Percentiles rank a stretch among this genome's conserved stretches.
phyloP scores from a whole-genome alignment of 2,113 vertebrate genomes.

The Psammodynastes pulverulentus region DNA sequence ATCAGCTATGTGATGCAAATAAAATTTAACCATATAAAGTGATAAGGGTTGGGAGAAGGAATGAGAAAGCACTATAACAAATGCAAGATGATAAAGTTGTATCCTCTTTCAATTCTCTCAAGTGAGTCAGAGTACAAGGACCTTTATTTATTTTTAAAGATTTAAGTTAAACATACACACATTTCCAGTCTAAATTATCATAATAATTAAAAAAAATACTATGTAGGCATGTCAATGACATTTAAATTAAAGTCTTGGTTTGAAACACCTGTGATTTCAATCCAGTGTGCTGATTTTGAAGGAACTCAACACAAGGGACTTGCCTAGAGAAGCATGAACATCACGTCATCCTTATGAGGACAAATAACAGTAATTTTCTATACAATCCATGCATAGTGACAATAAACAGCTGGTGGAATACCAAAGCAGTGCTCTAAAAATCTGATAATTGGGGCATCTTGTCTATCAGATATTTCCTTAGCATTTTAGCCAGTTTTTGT shows the following conservation, averaged over 20 bases:
- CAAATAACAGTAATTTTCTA: conserved; percentile 6
- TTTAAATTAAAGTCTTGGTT: not conserved
- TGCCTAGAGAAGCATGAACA: not conserved
- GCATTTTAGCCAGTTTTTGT: not conserved
- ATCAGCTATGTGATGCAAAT: not conserved
- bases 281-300: not conserved
- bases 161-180: not conserved
- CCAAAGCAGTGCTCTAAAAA: not conserved
- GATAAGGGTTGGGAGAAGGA: not conserved
- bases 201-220: not conserved
- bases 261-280: not conserved
- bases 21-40: not conserved
- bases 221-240: not conserved
- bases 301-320: not conserved
- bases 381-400: not conserved
- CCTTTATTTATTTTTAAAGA: not conserved
- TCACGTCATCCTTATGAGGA: not conserved
- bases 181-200: not conserved
- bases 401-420: not conserved
- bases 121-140: not conserved
- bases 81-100: not conserved
- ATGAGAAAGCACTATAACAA: not conserved
- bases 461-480: not conserved
- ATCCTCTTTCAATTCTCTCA: not conserved
- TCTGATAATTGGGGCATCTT: too few relatives aligned